A percentile compares a stretch with the other conserved stretches of the same genome.
Evolutionary conservation across 2,888 invertebrate species (phyloP).

Genomic region (Limnephilus auricula): DNA sequence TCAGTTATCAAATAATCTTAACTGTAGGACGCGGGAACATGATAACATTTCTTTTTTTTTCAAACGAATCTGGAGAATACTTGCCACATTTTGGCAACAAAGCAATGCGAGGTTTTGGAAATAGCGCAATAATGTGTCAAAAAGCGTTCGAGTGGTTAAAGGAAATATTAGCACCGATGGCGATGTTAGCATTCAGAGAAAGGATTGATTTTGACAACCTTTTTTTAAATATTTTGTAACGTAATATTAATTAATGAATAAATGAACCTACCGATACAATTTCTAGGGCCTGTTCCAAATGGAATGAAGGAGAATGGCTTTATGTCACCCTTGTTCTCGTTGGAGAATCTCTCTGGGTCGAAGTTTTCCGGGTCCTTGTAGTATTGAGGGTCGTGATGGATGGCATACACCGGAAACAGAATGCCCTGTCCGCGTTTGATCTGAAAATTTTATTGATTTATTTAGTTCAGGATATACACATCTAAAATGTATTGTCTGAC

Average conservation of each 20-base stretch:
- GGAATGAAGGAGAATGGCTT: conserved; percentile 45
- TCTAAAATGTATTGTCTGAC: too few species aligned
- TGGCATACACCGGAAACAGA: conserved; percentile 47
- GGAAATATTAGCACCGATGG: background rate
- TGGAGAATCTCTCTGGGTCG: conserved; percentile 58
- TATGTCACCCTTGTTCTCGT: conserved; percentile 53
- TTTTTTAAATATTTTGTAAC: background rate
- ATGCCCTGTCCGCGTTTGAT: conserved; percentile 53
- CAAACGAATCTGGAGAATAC: too few species aligned
- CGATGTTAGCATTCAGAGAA: background rate
- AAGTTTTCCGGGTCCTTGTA: conserved; percentile 54
- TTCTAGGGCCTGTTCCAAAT: conserved; percentile 57
- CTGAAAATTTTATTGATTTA: background rate
- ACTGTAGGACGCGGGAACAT: too few species aligned
- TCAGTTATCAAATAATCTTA: too few species aligned
- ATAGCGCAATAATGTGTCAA: too few species aligned
- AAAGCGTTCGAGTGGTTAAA: too few species aligned
- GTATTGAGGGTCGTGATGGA: conserved; percentile 60
- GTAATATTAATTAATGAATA: background rate
- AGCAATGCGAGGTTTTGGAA: too few species aligned
- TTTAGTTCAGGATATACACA: too few species aligned
- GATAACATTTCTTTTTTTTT: too few species aligned
- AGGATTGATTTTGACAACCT: background rate
- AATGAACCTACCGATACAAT: conserved; percentile 54
- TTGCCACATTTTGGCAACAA: too few species aligned